phyloP scores from a whole-genome alignment of 1,140 invertebrate genomes.

The Drosophila sechellia region DNA sequence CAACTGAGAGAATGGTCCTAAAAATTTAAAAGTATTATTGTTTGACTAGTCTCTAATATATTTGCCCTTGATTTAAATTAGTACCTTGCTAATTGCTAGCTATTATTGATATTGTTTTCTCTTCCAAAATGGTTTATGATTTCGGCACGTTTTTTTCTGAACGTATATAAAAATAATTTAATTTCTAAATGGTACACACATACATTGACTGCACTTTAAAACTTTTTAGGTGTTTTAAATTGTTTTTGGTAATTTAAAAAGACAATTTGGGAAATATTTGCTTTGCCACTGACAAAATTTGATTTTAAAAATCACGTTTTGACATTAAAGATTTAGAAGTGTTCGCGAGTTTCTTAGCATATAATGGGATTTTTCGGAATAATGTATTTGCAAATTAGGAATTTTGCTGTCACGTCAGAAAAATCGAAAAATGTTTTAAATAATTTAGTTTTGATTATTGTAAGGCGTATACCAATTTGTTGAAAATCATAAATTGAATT shows the following conservation, averaged over 20 bases:
- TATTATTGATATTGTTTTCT: background rate
- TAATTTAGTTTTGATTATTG: no score
- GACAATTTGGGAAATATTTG: no score
- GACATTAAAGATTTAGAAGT: background rate
- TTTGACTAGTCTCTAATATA: background rate
- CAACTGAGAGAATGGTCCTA: no score
- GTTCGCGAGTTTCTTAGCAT: background rate
- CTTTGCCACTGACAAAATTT: no score
- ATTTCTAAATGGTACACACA: background rate
- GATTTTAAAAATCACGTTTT: conserved; percentile 4
- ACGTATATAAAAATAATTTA: background rate
- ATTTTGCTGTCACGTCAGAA: background rate
- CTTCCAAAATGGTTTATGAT: background rate
- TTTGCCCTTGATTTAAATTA: conserved; percentile 14
- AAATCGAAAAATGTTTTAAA: background rate
- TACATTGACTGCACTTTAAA: no score
- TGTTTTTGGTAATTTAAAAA: no score
- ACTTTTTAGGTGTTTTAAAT: no score
- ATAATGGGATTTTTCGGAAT: background rate
- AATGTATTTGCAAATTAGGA: conserved; percentile 9
- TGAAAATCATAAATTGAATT: background rate
- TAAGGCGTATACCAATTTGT: background rate
- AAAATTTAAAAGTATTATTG: background rate
- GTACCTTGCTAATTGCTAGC: conserved; percentile 14
- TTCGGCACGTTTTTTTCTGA: background rate